Conservation (phyloP, 2,888 invertebrate species). For the Callosobruchus maculatus region DNA sequence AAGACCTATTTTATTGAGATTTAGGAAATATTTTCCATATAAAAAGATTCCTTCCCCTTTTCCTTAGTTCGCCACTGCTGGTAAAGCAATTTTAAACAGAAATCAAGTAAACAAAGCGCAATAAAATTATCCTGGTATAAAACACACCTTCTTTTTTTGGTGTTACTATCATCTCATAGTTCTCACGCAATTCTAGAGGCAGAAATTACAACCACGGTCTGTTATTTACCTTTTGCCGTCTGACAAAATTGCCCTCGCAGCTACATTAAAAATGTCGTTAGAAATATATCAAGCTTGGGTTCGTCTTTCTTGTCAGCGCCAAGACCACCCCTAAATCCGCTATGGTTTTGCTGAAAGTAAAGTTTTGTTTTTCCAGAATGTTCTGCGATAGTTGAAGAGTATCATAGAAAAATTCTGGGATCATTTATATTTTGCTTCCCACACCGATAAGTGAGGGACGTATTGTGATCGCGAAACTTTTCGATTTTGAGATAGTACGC, state of each 20-base stretch:
- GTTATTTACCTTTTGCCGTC: background rate
- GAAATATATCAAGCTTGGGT: background rate
- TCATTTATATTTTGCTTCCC: too few species aligned
- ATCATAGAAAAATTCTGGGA: too few species aligned
- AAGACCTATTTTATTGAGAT: too few species aligned
- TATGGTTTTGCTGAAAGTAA: too few species aligned
- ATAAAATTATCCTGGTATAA: background rate
- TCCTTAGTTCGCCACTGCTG: too few species aligned
- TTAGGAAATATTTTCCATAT: too few species aligned
- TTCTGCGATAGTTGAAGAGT: too few species aligned
- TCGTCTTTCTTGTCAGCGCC: background rate
- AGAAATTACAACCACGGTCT: background rate
- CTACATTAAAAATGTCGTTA: background rate
- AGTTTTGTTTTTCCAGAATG: too few species aligned
- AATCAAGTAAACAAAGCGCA: background rate
- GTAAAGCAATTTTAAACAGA: background rate
- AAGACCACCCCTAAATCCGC: background rate
- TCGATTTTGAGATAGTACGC: too few species aligned
- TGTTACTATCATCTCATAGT: background rate
- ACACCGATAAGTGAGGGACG: too few species aligned
- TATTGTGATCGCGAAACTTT: too few species aligned
- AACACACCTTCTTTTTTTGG: background rate
- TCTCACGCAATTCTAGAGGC: background rate
- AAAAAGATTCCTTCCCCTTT: too few species aligned
- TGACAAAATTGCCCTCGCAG: background rate